Evolutionary conservation across 2,797 vertebrate genomes (phyloP).

Genomic region (Lophura swinhoii): DNA sequence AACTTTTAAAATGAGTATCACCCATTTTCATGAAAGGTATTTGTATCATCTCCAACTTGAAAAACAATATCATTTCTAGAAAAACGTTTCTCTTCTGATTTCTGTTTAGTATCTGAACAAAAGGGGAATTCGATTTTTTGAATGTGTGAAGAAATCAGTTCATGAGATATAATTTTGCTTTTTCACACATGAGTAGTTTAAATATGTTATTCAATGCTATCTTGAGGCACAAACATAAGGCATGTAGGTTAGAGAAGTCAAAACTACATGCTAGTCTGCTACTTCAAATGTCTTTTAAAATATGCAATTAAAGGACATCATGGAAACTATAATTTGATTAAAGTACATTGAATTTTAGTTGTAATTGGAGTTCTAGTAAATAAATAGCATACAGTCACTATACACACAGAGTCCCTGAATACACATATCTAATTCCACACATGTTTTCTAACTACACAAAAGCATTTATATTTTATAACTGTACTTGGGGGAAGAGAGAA

Average conservation of each 20-base stretch:
- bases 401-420: background rate
- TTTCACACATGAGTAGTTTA: conserved; percentile 54
- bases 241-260: conserved; percentile 57
- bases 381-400: background rate
- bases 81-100: background rate
- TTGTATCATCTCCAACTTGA: background rate
- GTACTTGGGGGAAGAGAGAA: background rate
- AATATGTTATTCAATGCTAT: conserved; percentile 72
- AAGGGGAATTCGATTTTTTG: background rate
- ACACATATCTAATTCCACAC: background rate
- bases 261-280: conserved; percentile 8
- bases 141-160: conserved; percentile 45
- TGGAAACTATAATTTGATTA: background rate
- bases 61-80: background rate
- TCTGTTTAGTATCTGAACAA: conserved; percentile 7
- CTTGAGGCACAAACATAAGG: conserved; percentile 64
- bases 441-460: background rate
- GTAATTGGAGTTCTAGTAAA: background rate
- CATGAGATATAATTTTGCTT: conserved; percentile 55
- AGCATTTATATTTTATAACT: background rate
- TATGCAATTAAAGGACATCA: background rate
- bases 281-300: conserved; percentile 35
- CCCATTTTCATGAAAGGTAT: background rate
- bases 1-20: background rate
- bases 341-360: background rate